Percentiles rank a stretch among this genome's conserved stretches.
Evolutionary conservation across 2,797 vertebrate genomes (phyloP).

Genomic region (Nothura maculosa): DNA sequence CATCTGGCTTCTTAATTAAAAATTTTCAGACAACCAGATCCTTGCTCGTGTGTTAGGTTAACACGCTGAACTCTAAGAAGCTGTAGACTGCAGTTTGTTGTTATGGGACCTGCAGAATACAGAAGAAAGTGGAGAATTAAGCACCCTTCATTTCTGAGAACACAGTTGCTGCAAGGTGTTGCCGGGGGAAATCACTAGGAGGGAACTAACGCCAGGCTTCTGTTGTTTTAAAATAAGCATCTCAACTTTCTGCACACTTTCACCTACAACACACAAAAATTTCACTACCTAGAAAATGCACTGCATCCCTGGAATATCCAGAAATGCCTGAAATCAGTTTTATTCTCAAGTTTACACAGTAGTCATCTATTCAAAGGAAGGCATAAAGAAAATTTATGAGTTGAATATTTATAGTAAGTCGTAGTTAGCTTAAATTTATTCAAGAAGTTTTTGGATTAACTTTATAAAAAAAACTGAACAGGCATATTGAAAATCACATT

Average conservation of each 20-base stretch:
- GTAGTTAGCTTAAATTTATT: slow-evolving; percentile 49
- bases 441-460: slow-evolving; percentile 28
- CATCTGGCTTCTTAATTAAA: slow-evolving; percentile 84
- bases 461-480: slow-evolving; percentile 46
- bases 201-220: slow-evolving; percentile 80
- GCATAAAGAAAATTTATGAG: slow-evolving; percentile 29
- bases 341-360: slow-evolving; percentile 30
- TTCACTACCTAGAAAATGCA: slow-evolving; percentile 48
- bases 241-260: slow-evolving; percentile 22
- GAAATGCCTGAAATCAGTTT: slow-evolving; percentile 52
- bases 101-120: slow-evolving; percentile 96
- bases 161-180: slow-evolving; percentile 77
- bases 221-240: neutral
- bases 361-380: slow-evolving; percentile 50
- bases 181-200: slow-evolving; percentile 76
- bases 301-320: slow-evolving; percentile 38
- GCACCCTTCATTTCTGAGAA: slow-evolving; percentile 82
- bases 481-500: slow-evolving; percentile 73
- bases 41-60: slow-evolving; percentile 83
- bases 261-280: slow-evolving; percentile 10
- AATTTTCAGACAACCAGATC: slow-evolving; percentile 88
- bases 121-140: slow-evolving; percentile 90
- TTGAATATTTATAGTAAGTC: slow-evolving; percentile 17
- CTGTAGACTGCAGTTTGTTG: slow-evolving; percentile 97
- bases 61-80: slow-evolving; percentile 91